Evolutionary conservation across 2,113 vertebrate genomes (phyloP).

Genomic region (Calypte anna): DNA sequence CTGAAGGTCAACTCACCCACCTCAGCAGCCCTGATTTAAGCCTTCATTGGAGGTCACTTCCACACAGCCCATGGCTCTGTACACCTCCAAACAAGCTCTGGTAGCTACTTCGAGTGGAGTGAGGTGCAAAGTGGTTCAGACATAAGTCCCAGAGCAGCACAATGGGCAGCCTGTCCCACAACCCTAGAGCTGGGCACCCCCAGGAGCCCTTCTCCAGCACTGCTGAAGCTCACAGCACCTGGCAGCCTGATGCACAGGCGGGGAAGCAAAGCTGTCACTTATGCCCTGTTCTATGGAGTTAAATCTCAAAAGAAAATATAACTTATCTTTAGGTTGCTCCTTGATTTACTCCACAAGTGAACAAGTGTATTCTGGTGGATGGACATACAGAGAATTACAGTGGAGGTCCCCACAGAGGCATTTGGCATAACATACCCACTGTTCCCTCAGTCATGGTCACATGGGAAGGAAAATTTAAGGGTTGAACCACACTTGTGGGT

Average conservation of each 20-base stretch:
- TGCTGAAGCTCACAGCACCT: fast-evolving
- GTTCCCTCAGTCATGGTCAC: background rate
- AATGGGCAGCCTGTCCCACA: background rate
- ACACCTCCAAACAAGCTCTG: background rate
- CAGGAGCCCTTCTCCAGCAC: background rate
- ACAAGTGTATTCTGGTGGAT: background rate
- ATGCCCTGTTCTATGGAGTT: background rate
- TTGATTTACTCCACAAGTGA: background rate
- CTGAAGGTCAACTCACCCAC: background rate
- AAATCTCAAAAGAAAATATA: background rate
- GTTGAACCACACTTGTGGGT: no score
- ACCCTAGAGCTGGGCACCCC: fast-evolving
- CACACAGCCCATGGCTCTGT: fast-evolving
- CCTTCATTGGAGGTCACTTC: fast-evolving
- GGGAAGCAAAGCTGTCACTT: background rate
- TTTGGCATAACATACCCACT: background rate
- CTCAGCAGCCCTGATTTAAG: background rate
- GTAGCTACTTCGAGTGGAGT: background rate
- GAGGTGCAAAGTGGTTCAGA: background rate
- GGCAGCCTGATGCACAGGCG: background rate
- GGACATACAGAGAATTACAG: background rate
- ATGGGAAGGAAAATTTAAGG: background rate
- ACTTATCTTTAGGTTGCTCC: background rate
- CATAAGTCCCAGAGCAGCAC: background rate
- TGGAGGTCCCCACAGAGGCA: background rate